phyloP scores from a whole-genome alignment of 2,888 invertebrate species.

The Lochmaea crataegi region DNA sequence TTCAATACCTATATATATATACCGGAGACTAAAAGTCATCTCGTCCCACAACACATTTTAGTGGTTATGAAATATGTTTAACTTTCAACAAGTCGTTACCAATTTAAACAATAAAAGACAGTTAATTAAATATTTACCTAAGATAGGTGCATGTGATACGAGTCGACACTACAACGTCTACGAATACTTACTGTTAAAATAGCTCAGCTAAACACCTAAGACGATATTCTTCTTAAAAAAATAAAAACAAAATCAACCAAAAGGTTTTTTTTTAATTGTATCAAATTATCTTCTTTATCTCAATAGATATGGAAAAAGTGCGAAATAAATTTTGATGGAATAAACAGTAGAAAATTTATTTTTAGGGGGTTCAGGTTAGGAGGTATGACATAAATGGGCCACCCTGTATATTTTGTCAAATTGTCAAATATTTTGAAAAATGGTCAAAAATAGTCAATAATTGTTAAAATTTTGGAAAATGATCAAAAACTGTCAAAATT shows the following conservation, averaged over 20 bases:
- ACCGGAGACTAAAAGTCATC: conserved; percentile 38
- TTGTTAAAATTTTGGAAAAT: too few relatives aligned
- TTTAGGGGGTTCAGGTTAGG: too few relatives aligned
- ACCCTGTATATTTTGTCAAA: too few relatives aligned
- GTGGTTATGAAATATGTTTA: conserved; percentile 46
- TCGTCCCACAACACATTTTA: conserved; percentile 39
- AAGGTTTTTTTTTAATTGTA: too few relatives aligned
- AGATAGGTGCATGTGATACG: conserved; percentile 47
- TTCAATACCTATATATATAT: conserved; percentile 29
- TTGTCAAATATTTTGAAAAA: too few relatives aligned
- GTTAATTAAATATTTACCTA: conserved; percentile 48
- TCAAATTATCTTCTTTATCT: too few relatives aligned
- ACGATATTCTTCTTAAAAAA: neutral
- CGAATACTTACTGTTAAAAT: conserved; percentile 32
- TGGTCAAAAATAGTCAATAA: too few relatives aligned
- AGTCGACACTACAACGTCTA: conserved; percentile 36
- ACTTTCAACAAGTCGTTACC: conserved; percentile 47
- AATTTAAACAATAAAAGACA: conserved; percentile 49
- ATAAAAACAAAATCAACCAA: neutral
- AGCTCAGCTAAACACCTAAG: conserved; percentile 27
- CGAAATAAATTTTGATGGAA: too few relatives aligned
- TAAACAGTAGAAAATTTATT: too few relatives aligned
- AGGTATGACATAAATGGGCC: too few relatives aligned
- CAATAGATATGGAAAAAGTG: too few relatives aligned
- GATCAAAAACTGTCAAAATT: too few relatives aligned